Evolutionary conservation across 2,888 invertebrate species (phyloP).

Genomic region (Phoronis australis): DNA sequence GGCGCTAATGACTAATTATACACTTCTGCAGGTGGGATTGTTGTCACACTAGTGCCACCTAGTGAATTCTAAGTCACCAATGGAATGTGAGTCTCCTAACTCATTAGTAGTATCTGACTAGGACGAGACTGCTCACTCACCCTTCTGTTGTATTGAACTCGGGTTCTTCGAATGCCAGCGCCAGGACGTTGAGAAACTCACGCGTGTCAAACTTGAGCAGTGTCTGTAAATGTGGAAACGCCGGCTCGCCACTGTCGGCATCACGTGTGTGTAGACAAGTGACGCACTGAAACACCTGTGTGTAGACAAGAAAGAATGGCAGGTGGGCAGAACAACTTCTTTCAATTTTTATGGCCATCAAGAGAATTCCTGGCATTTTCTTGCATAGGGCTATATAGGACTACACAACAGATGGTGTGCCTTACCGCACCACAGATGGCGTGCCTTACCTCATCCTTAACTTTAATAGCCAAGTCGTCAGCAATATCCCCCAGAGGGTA

Average conservation of each 20-base stretch:
- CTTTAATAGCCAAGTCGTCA: slow-evolving; percentile 60
- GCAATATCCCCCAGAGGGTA: slow-evolving; percentile 74
- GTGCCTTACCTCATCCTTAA: slow-evolving; percentile 70
- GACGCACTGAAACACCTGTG: slow-evolving; percentile 39
- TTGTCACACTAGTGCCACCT: no score
- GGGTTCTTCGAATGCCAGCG: slow-evolving; percentile 71
- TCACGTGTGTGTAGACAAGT: slow-evolving; percentile 38
- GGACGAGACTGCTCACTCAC: slow-evolving; percentile 25
- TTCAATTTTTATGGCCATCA: no score
- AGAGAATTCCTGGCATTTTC: no score
- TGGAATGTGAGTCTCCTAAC: no score
- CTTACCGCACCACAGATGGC: no score
- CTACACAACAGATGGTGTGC: no score
- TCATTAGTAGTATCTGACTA: neutral
- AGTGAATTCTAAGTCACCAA: no score
- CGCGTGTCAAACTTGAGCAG: slow-evolving; percentile 76
- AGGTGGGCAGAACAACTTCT: slow-evolving; percentile 55
- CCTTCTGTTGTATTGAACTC: slow-evolving; percentile 66
- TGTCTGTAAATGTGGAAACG: slow-evolving; percentile 56
- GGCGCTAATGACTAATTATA: no score
- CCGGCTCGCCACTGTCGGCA: slow-evolving; percentile 25
- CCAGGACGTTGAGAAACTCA: slow-evolving; percentile 78
- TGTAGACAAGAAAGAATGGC: neutral
- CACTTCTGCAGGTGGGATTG: no score
- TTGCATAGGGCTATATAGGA: no score